Conservation (phyloP, 37 sponge, comb jelly and placozoan species). For the Halichondria panicea region DNA sequence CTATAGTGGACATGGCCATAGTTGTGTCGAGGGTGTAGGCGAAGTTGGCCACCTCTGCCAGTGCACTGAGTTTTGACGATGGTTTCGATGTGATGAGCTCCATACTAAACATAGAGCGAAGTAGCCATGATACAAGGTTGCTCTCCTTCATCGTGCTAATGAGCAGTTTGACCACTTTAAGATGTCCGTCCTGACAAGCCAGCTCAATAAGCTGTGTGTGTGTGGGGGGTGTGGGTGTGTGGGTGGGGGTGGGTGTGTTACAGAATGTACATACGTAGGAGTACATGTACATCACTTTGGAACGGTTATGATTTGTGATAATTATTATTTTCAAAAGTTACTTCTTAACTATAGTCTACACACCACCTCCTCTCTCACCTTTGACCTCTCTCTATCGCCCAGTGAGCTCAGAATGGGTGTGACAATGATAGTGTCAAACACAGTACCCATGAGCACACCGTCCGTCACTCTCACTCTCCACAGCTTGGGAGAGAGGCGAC, state of each 20-base stretch:
- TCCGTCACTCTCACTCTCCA: constrained; percentile 14
- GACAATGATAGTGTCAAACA: constrained; percentile 27
- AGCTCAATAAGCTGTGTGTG: constrained; percentile 34
- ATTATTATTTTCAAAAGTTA: not conserved
- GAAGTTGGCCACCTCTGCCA: constrained; percentile 18
- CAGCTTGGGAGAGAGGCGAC: constrained; percentile 1
- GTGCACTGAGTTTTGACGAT: not conserved
- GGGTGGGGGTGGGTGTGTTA: not conserved
- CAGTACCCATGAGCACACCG: constrained; percentile 13
- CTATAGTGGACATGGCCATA: constrained; percentile 17
- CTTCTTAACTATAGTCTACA: not conserved
- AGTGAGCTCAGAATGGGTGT: constrained; percentile 26
- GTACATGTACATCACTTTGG: not conserved
- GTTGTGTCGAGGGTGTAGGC: constrained; percentile 35
- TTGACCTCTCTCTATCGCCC: constrained; percentile 13
- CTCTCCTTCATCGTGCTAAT: constrained; percentile 9
- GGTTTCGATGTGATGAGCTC: constrained; percentile 3
- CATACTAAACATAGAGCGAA: constrained; percentile 18
- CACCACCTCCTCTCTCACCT: constrained; percentile 16
- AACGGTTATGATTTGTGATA: no score
- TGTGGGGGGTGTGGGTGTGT: no score
- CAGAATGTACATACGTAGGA: not conserved
- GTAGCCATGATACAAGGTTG: constrained; percentile 15
- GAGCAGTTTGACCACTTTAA: constrained; percentile 47
- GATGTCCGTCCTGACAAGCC: constrained; percentile 46